phyloP scores from a whole-genome alignment of 2,797 vertebrate species.

The Emydoidea blandingii region DNA sequence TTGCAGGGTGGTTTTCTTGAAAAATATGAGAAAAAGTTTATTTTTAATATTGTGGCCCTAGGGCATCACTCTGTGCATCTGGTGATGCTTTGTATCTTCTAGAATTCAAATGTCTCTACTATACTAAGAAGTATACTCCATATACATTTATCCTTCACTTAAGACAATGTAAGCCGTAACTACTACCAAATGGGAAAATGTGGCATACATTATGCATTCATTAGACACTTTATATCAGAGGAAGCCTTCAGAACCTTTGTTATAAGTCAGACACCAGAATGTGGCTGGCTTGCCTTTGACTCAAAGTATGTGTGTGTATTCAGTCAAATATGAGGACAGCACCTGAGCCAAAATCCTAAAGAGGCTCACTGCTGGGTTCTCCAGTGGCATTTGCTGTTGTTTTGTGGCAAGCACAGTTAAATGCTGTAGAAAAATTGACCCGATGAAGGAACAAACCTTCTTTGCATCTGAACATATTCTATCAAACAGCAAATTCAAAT shows the following conservation, averaged over 20 bases:
- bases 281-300: not conserved
- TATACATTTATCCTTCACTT: not conserved
- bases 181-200: not conserved
- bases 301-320: not conserved
- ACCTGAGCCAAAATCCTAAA: not conserved
- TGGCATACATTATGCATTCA: not conserved
- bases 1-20: not conserved
- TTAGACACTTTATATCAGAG: not conserved
- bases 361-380: not conserved
- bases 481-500: not conserved
- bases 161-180: accelerated
- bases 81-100: not conserved
- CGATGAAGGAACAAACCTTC: not conserved
- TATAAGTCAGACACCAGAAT: not conserved
- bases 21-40: not conserved
- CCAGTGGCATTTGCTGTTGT: not conserved
- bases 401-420: not conserved
- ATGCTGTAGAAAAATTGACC: not conserved
- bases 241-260: not conserved
- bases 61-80: accelerated
- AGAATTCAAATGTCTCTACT: not conserved
- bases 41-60: not conserved
- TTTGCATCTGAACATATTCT: not conserved
- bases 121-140: not conserved
- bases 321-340: accelerated